Base-by-base conservation (phyloP, 2,113 vertebrate genomes). In the Panthera tigris region DNA sequence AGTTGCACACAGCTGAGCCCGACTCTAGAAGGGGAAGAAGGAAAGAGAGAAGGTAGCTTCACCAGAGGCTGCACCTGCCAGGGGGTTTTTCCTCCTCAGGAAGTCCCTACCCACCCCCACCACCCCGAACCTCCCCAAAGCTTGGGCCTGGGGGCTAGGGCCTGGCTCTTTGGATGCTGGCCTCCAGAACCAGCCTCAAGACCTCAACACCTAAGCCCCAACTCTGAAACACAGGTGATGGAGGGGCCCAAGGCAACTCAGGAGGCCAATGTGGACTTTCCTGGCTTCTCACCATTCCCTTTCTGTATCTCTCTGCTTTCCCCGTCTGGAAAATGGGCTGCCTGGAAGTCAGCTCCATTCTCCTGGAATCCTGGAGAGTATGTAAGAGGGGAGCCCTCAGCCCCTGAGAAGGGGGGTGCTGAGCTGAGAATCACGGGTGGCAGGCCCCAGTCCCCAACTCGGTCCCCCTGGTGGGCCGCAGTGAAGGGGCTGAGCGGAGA, bases 21-120 rank as follows among this genome's bases (percentile, higher is more conserved):
- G 80, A 97, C 89, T 98, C 98, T 98, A 83, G 8, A 7, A 5
- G 55, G 33, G 16, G 8, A 65, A 63, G 52, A 57, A 36, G 45
- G 52, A 9, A 65, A 25, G 23, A 36, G 33, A 31, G n/a, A 39
- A 8, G 14, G 14, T 1, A 23, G 55, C 15, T 52, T 83, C 29
- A 65, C 25, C 55, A 25, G 45, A 23, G 73, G 39, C n/a, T 29
- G 29, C 11, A 11, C 36, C 55, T 33, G 1, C 12, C 1, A 0
- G 13, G 18, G 65, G 25, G 11, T 27, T 19, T 33, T 52, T 19
- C n/a, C 66, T n/a, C 19, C 10, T 3, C 4, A 29, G 27, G n/a
- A 29, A 29, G 65, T 39, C 31, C 39, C 7, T 21, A 4, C 68
- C 74, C 27, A 25, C n/a, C 68, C 13, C 7, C 7, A 12, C 63